A percentile compares a stretch with the other conserved stretches of the same genome.
phyloP scores from a whole-genome alignment of 2,797 vertebrate genomes.

The Yasuhikotakia modesta region DNA sequence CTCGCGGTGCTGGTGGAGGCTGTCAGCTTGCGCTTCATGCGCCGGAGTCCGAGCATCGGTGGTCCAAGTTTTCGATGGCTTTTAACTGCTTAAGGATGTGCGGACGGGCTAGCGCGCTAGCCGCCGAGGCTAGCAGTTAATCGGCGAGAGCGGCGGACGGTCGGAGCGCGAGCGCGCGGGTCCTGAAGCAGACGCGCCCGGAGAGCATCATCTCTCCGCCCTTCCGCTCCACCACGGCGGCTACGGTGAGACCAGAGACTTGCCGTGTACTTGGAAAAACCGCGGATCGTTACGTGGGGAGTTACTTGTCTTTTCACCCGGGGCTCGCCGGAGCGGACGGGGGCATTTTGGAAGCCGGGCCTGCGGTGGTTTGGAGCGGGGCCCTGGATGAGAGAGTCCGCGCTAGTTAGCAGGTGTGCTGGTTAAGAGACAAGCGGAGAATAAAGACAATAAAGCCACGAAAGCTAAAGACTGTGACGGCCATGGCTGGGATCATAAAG shows the following conservation, averaged over 20 bases:
- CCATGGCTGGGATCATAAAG: conserved; percentile 93
- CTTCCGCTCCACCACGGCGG: conserved; percentile 76
- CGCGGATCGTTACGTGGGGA: conserved; percentile 56
- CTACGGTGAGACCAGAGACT: conserved; percentile 76
- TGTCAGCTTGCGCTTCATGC: conserved; percentile 53
- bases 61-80: conserved; percentile 55
- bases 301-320: conserved; percentile 48
- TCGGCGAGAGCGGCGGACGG: conserved; percentile 38
- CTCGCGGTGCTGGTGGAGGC: conserved; percentile 64
- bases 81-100: conserved; percentile 59
- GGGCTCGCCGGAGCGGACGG: conserved; percentile 62
- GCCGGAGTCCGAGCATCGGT: conserved; percentile 60
- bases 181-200: conserved; percentile 72
- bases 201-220: conserved; percentile 83
- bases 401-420: conserved; percentile 64
- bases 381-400: conserved; percentile 67
- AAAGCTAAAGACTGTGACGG: conserved; percentile 63
- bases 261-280: conserved; percentile 68
- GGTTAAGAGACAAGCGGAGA: conserved; percentile 41
- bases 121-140: conserved; percentile 60
- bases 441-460: conserved; percentile 47
- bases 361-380: conserved; percentile 71
- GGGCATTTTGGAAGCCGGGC: conserved; percentile 74
- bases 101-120: conserved; percentile 65
- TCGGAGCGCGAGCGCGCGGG: conserved; percentile 36